Conservation (phyloP, 2,797 vertebrate genomes). For the Miopithecus talapoin region DNA sequence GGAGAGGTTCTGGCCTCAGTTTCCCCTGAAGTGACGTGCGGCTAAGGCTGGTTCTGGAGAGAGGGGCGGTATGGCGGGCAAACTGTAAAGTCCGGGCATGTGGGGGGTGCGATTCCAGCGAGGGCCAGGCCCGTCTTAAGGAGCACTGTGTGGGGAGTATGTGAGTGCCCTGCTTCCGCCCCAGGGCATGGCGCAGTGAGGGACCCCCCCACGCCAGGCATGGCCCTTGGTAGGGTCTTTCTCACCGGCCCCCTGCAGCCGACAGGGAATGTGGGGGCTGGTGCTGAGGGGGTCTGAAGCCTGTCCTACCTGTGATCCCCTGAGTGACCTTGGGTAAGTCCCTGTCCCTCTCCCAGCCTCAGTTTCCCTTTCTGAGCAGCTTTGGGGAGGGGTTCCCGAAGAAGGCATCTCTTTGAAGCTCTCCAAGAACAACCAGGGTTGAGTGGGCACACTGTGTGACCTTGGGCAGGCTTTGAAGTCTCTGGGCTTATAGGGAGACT, state of each 20-base stretch:
- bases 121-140: not conserved
- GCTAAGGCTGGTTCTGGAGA: not conserved
- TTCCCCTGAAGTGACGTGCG: not conserved
- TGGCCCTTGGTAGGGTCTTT: not conserved
- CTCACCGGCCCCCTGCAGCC: not conserved
- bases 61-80: not conserved
- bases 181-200: not conserved
- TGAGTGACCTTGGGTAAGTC: constrained; percentile 55
- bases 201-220: not conserved
- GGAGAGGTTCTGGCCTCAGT: not conserved
- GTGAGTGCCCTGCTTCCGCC: not conserved
- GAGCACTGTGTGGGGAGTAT: not conserved
- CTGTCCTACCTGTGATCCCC: not conserved
- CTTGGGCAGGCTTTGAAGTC: not conserved
- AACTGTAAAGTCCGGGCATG: not conserved
- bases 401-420: not conserved
- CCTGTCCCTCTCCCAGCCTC: not conserved
- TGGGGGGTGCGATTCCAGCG: not conserved
- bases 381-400: not conserved
- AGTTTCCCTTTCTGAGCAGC: not conserved
- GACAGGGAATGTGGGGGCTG: not conserved
- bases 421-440: not conserved
- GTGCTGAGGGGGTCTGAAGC: not conserved
- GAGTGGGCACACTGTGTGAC: not conserved
- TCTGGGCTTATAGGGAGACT: not conserved